Conservation (phyloP, 2,113 vertebrate genomes). For the Neopipo cinnamomea region DNA sequence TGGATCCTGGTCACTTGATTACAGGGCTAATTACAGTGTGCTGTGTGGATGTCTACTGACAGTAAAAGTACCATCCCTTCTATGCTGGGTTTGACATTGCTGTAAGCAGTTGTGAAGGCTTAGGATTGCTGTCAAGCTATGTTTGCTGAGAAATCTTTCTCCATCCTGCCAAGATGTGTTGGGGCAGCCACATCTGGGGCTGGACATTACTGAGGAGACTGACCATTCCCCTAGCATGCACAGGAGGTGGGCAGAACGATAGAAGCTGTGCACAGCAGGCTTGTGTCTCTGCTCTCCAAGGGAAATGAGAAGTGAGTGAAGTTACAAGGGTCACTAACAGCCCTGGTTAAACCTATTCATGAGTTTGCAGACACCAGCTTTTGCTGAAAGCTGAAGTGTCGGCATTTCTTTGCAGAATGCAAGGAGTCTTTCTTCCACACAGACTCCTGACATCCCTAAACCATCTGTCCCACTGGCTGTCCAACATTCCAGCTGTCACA, state of each 20-base stretch:
- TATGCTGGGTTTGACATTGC: background rate
- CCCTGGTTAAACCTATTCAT: background rate
- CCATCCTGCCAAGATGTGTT: background rate
- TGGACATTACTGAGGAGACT: rapidly evolving
- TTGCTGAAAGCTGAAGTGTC: background rate
- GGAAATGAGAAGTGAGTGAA: background rate
- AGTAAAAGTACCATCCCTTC: background rate
- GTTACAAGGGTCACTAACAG: background rate
- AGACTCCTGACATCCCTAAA: background rate
- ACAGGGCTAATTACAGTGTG: rapidly evolving
- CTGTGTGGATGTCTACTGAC: background rate
- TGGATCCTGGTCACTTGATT: background rate
- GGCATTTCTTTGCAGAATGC: background rate
- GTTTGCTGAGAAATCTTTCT: background rate
- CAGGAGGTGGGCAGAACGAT: background rate
- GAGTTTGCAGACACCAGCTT: background rate
- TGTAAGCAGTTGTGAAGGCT: background rate
- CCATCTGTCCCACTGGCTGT: background rate
- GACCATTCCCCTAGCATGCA: background rate
- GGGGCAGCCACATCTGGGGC: background rate
- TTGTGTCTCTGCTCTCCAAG: background rate
- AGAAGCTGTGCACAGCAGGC: background rate
- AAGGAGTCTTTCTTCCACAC: background rate
- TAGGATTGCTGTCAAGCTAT: background rate
- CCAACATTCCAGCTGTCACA: background rate